phyloP scores from a whole-genome alignment of 2,113 vertebrate genomes.

The Trinectes maculatus region DNA sequence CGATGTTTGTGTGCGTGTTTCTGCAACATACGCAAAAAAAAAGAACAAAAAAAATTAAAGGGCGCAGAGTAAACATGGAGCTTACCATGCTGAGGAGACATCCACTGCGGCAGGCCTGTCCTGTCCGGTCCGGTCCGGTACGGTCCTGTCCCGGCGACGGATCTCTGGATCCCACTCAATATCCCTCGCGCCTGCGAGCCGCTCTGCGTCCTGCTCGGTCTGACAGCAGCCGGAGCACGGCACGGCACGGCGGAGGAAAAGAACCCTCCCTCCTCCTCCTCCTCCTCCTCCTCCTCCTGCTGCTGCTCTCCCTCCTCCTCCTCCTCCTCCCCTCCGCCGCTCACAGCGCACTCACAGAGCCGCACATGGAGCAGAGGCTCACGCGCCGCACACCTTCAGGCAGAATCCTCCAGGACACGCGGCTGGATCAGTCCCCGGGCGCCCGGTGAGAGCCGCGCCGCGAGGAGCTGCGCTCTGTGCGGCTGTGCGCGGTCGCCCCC shows the following conservation, averaged over 20 bases:
- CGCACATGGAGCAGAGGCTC: slow-evolving; percentile 59
- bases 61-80: not conserved
- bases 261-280: slow-evolving; percentile 60
- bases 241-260: slow-evolving; percentile 52
- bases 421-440: too few relatives aligned
- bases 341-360: slow-evolving; percentile 51
- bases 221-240: slow-evolving; percentile 65
- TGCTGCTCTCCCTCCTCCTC: slow-evolving; percentile 17
- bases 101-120: slow-evolving; percentile 68
- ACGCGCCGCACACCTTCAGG: too few relatives aligned
- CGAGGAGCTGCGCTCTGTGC: too few relatives aligned
- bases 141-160: slow-evolving; percentile 63
- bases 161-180: too few relatives aligned
- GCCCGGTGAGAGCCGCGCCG: slow-evolving; percentile 51
- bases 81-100: slow-evolving; percentile 81
- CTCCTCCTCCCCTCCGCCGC: slow-evolving; percentile 51
- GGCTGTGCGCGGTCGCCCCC: slow-evolving; percentile 77
- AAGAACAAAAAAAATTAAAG: not conserved
- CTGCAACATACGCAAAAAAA: too few relatives aligned
- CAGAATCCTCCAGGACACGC: slow-evolving; percentile 57
- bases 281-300: slow-evolving; percentile 31
- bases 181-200: too few relatives aligned
- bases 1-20: too few relatives aligned
- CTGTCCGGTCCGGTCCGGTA: slow-evolving; percentile 69
- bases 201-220: too few relatives aligned